These are phyloP conservation scores for Neotoxoptera formosana DNA, from an alignment of 1,140 invertebrate species.

Conservation along the genomic window DNA sequence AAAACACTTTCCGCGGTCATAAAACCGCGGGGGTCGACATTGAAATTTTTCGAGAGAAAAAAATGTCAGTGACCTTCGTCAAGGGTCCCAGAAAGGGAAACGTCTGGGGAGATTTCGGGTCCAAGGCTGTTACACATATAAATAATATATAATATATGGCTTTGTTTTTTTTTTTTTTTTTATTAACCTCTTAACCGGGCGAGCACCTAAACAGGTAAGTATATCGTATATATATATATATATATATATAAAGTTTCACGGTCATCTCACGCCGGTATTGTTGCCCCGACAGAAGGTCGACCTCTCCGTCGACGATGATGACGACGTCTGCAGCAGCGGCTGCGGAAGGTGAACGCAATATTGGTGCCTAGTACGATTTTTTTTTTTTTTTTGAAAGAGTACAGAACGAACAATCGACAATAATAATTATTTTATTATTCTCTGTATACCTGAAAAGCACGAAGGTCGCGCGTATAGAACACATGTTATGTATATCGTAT, in stretches of 20 bases:
- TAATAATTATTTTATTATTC: constrained; percentile 25
- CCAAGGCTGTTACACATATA: constrained; percentile 53
- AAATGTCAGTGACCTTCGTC: constrained; percentile 56
- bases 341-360: constrained; percentile 52
- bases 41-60: constrained; percentile 46
- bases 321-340: not conserved
- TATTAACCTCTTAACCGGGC: constrained; percentile 56
- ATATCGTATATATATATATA: no score
- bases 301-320: constrained; percentile 23
- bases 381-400: not conserved
- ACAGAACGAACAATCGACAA: constrained; percentile 21
- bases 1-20: constrained; percentile 46
- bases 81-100: constrained; percentile 53
- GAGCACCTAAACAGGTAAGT: constrained; percentile 54
- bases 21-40: constrained; percentile 53
- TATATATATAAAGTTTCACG: no score
- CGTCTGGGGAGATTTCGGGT: constrained; percentile 51
- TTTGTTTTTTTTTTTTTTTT: constrained; percentile 43
- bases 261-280: constrained; percentile 54
- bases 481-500: not conserved
- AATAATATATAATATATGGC: constrained; percentile 28
- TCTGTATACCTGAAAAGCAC: constrained; percentile 32
- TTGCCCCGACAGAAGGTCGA: constrained; percentile 55
- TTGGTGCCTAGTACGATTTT: constrained; percentile 44
- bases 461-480: constrained; percentile 21